Percentiles rank a stretch among this genome's conserved stretches.
These are phyloP conservation scores for Drosophila kohkoa DNA, from an alignment of 1,140 invertebrate genomes.

Conservation along the genomic window DNA sequence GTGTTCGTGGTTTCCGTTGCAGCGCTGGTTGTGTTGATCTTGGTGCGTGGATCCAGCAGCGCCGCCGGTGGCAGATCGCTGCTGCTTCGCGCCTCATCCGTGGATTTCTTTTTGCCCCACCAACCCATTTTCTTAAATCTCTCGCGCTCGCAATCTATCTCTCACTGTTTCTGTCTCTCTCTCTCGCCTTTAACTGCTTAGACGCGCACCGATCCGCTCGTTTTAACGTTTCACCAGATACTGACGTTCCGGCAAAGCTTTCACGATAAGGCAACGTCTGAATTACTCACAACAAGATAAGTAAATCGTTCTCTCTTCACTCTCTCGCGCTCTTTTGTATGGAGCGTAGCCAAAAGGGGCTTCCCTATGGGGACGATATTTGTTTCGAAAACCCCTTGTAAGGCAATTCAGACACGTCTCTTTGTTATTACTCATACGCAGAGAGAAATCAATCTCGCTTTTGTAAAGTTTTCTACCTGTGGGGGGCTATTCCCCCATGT, in stretches of 20 bases:
- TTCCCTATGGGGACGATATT: conserved; percentile 6
- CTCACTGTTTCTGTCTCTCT: background rate
- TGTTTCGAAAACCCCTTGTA: conserved; percentile 2
- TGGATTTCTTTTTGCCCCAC: conserved; percentile 63
- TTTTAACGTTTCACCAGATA: conserved; percentile 9
- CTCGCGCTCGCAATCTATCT: background rate
- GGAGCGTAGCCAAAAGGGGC: conserved; percentile 11
- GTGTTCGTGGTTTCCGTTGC: conserved; percentile 74
- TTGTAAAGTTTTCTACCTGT: conserved; percentile 6
- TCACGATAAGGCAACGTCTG: conserved; percentile 14
- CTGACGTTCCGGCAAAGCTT: conserved; percentile 25
- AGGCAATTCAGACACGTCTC: background rate
- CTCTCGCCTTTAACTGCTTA: background rate
- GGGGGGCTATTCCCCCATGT: background rate
- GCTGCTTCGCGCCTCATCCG: conserved; percentile 33
- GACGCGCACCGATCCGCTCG: conserved; percentile 5
- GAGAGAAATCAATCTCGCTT: conserved; percentile 11
- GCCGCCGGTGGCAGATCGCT: conserved; percentile 60
- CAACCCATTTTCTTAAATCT: conserved; percentile 49
- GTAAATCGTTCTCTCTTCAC: conserved; percentile 13
- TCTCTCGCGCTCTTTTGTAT: background rate
- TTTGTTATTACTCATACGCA: conserved; percentile 44
- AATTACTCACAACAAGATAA: conserved; percentile 7
- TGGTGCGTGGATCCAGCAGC: conserved; percentile 72
- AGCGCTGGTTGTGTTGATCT: conserved; percentile 72